Evolutionary conservation across 2,888 invertebrate genomes (phyloP), one percentile per base, ranked within the genome.

Genomic region (Ferdinandea cuprea): DNA sequence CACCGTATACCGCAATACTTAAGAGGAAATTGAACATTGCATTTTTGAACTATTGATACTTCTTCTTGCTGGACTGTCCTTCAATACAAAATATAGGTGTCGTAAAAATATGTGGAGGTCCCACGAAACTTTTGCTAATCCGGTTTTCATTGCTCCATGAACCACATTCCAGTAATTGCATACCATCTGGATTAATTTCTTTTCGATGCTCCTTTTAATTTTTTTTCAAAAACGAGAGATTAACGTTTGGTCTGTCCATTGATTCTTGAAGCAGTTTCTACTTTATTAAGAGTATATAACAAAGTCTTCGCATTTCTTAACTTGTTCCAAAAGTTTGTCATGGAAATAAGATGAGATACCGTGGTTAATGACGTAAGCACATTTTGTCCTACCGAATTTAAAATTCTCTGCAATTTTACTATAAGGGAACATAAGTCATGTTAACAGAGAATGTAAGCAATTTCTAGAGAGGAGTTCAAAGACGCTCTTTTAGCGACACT

Each of bases 321-420:
- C 54, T 17, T 28, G 0, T 17, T 17, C 19, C 21, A 46, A 46
- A 19, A 46, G 46, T 19, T 46, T 46, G 46, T 46, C 19, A 11
- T 46, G 46, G 21, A 46, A 46, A 21, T 46, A 46, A 4, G 46
- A 19, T 9, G 46, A 46, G 21, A 46, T 46, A 21, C 46, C 46
- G 46, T 46, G 46, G 46, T 46, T 46, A 8, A 46, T 46, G 1
- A 46, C 46, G 7, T 35, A 35, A 11, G 35, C 2, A 35, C 11
- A 4, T 35, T 35, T 35, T 35, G 35, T 35, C 7, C 7, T 46
- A 7, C 46, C 46, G 17, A 46, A 19, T 19, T 46, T 46, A 19
- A 46, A 46, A 46, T 46, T 46, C 46, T 46, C 46, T 46, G 21
- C 46, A 46, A 35, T 35, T 7, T 35, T 35, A n/a, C 35, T 35